Percentiles rank a stretch among this genome's conserved stretches.
Conservation (phyloP, 2,888 invertebrate genomes). For the Meteorus colon region DNA sequence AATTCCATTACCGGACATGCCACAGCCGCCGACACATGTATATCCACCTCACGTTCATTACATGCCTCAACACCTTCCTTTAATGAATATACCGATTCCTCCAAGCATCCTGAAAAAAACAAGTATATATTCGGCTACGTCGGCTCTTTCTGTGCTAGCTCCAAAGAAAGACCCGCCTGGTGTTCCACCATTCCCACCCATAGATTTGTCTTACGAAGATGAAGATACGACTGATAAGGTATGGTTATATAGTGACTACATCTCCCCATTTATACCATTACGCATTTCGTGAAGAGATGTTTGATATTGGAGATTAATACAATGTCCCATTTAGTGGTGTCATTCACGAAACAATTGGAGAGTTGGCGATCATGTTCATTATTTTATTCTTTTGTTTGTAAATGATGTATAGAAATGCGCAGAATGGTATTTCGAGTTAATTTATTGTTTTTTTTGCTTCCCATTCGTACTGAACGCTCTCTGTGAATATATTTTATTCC, state of each 20-base stretch:
- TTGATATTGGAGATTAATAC: no score
- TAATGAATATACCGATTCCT: slow-evolving; percentile 77
- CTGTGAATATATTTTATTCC: no score
- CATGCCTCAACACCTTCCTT: slow-evolving; percentile 72
- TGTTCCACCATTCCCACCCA: slow-evolving; percentile 90
- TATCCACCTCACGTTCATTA: slow-evolving; percentile 68
- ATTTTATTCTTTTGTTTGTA: no score
- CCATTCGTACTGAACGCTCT: neutral
- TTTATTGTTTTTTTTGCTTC: slow-evolving; percentile 25
- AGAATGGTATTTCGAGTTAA: no score
- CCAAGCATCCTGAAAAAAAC: slow-evolving; percentile 85
- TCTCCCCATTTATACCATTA: no score
- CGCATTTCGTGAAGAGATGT: no score
- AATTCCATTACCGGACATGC: slow-evolving; percentile 76
- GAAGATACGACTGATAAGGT: slow-evolving; percentile 72
- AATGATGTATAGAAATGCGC: no score
- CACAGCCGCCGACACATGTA: slow-evolving; percentile 67
- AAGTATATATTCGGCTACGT: slow-evolving; percentile 74
- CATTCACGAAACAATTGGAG: no score
- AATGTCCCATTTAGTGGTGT: no score
- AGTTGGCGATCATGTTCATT: no score
- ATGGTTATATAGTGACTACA: neutral
- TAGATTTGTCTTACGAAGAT: slow-evolving; percentile 81
- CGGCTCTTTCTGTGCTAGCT: slow-evolving; percentile 61
- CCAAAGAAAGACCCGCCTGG: slow-evolving; percentile 84